Evolutionary conservation across 2,888 invertebrate species (phyloP), one percentile per base, ranked within the genome.

Genomic region (Clusia tigrina): DNA sequence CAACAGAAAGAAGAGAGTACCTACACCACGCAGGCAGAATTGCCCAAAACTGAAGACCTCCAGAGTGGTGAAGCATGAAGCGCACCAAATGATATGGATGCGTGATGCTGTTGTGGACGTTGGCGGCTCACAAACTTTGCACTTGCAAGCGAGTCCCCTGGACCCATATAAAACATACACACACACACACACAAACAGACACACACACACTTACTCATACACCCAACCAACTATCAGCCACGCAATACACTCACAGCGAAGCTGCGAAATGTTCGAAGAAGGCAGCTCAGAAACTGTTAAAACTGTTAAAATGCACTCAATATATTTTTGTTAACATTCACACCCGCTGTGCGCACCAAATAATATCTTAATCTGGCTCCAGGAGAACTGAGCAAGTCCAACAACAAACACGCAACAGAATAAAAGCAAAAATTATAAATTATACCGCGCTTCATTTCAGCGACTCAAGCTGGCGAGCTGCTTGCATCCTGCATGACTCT

Each of bases 31-130:
- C 42, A 42, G 15, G 2, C 42, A 42, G n/a, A 42, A n/a, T n/a
- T n/a, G n/a, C n/a, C 42, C 42, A n/a, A n/a, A 42, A 42, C 77
- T 78, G 76, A 75, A 77, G 78, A 74, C 78, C 74, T 78, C 78
- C 74, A 78, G 74, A 71, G 75, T 76, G 78, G 74, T 75, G n/a
- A n/a, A n/a, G 42, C 23, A 46, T 56, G 38, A 56, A 32, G 6
- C 12, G 32, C 32, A 32, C 32, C 32, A 32, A 32, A 32, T 74
- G 73, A 77, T 76, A 74, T 77, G 74, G 74, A n/a, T n/a, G n/a
- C n/a, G n/a, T n/a, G 42, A 42, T 42, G 42, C 10, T 42, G 9
- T 42, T 42, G 3, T 15, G 12, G n/a, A 42, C 42, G 10, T 17
- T 15, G n/a, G 12, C n/a, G 42, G 42, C 42, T 6, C n/a, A 15